These are phyloP conservation scores for Acridotheres tristis DNA, from an alignment of 2,797 vertebrate species.

Conservation along the genomic window DNA sequence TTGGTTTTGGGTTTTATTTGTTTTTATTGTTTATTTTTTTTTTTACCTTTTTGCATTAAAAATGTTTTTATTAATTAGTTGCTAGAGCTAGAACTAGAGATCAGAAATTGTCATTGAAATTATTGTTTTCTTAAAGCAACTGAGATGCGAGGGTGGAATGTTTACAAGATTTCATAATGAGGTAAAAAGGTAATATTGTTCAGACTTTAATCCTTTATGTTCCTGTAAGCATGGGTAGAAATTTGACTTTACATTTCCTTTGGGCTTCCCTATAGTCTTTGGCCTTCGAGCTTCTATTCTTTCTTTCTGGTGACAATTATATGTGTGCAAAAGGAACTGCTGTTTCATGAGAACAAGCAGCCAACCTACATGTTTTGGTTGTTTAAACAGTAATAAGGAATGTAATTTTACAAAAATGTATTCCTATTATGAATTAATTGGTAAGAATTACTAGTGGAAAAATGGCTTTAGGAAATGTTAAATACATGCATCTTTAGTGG, in stretches of 20 bases:
- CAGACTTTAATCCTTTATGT: neutral
- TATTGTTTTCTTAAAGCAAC: slow-evolving; percentile 15
- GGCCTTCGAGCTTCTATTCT: neutral
- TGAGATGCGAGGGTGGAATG: neutral
- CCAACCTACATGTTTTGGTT: neutral
- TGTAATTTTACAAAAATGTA: neutral
- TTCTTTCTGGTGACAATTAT: neutral
- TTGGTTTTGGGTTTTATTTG: neutral
- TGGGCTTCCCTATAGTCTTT: neutral
- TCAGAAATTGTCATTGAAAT: neutral
- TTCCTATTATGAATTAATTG: neutral
- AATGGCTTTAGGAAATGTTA: neutral
- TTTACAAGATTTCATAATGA: neutral
- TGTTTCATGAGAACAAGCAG: neutral
- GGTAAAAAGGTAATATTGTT: neutral
- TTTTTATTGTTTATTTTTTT: too few species aligned
- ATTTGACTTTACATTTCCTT: neutral
- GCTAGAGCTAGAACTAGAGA: neutral
- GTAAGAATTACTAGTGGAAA: neutral
- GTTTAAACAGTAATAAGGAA: neutral
- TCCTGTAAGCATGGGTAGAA: neutral
- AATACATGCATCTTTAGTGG: neutral
- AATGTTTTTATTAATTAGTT: neutral
- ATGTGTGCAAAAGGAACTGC: neutral
- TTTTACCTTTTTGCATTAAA: neutral